phyloP scores from a whole-genome alignment of 2,888 invertebrate species.

The Suillia variegata region DNA sequence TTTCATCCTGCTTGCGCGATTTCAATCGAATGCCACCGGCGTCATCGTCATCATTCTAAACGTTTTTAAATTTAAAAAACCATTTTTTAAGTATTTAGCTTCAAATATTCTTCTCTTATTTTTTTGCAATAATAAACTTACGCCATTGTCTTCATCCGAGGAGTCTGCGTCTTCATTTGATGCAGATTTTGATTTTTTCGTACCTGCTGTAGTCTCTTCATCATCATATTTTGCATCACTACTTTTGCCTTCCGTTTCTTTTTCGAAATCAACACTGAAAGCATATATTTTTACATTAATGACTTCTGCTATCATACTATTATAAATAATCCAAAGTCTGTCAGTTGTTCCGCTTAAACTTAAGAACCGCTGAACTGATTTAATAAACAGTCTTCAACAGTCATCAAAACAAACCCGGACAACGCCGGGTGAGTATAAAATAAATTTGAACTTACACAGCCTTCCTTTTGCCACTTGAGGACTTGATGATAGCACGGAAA shows the following conservation, averaged over 20 bases:
- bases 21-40: conserved; percentile 63
- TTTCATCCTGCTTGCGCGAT: conserved; percentile 66
- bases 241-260: conserved; percentile 42
- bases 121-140: conserved; percentile 37
- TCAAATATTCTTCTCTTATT: neutral
- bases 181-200: conserved; percentile 44
- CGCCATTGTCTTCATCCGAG: conserved; percentile 48
- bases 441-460: conserved; percentile 57
- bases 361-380: no score
- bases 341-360: no score
- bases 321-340: neutral
- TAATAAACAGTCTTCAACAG: no score
- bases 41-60: conserved; percentile 51
- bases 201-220: conserved; percentile 44
- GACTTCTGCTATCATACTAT: neutral
- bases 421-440: no score
- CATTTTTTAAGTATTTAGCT: neutral
- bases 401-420: no score
- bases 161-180: conserved; percentile 42
- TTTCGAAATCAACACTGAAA: conserved; percentile 61
- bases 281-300: neutral
- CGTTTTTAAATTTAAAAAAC: neutral
- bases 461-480: conserved; percentile 62
- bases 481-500: conserved; percentile 67
- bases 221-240: conserved; percentile 59